Base-by-base conservation (phyloP, 2,888 invertebrate species). In the Eulithis testata region DNA sequence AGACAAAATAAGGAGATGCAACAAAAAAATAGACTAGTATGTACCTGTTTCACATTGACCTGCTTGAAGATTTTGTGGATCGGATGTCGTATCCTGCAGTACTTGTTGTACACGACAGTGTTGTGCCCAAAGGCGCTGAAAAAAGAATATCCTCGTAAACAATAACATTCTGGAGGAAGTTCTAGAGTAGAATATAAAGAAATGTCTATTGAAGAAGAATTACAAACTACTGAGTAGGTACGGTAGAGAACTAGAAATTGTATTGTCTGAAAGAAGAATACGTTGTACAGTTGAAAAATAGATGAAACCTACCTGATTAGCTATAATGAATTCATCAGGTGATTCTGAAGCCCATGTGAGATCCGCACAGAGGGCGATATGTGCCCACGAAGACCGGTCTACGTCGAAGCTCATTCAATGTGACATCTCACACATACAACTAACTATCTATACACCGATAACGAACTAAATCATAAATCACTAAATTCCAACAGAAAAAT, bases 321-420 rank as follows among this genome's bases (percentile, higher is more conserved):
- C 90, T 85, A 90, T 83, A 76, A 89, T 87, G 78, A 89, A 93
- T 70, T 90, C 92, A 89, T 93, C 92, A 52, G 90, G 91, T 72
- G 90, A 88, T 84, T 92, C 90, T 70, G 86, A 81, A 75, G 89
- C 86, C 93, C 93, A 93, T 80, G 93, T 93, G 83, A 90, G 87
- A 87, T 93, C 91, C 82, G 93, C 92, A 89, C 91, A 91, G 70
- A 91, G 91, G 91, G 91, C 93, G 80, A 92, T 87, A 78, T 91
- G 91, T 83, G 90, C 93, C 93, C 92, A 93, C 82, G 91, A 86
- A 84, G 91, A 88, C 74, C 89, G 89, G 88, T 91, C 92, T 89
- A 89, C 90, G 78, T 91, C 91, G 91, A 90, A 90, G 91, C 82
- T 93, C 92, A 93, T 93, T 93, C 93, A 93, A 93, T 91, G 92